Evolutionary conservation across 2,797 vertebrate genomes (phyloP).

Genomic region (Spizella passerina): DNA sequence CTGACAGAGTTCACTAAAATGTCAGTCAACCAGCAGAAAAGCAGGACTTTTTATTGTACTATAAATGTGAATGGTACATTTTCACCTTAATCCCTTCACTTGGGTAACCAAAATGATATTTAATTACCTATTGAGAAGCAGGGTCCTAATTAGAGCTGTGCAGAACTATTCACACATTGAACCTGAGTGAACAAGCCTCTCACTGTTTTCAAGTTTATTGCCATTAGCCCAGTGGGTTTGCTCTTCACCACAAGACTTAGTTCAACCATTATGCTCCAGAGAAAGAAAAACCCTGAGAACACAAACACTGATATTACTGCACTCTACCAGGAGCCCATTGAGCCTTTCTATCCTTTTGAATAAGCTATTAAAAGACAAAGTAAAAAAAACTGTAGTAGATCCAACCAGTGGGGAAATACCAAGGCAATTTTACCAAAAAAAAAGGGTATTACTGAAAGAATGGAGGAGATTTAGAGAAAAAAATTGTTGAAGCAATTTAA

Average conservation of each 20-base stretch:
- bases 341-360: conserved; percentile 11
- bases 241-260: conserved; percentile 24
- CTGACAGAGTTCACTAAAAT: not conserved
- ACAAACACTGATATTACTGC: not conserved
- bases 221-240: conserved; percentile 14
- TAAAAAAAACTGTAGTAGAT: conserved; percentile 8
- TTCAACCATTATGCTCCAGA: conserved; percentile 26
- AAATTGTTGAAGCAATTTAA: not conserved
- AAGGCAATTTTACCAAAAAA: not conserved
- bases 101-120: not conserved
- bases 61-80: not conserved
- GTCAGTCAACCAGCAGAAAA: not conserved
- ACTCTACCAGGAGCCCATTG: not conserved
- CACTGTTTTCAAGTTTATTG: conserved; percentile 5
- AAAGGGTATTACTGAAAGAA: not conserved
- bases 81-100: not conserved
- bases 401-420: not conserved
- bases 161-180: not conserved
- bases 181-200: conserved; percentile 1
- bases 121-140: conserved; percentile 18
- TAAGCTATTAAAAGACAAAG: conserved; percentile 24
- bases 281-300: conserved; percentile 28
- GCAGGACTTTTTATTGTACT: not conserved
- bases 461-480: not conserved
- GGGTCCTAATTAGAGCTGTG: conserved; percentile 7